These are phyloP conservation scores for Drosophila pandora DNA, from an alignment of 1,140 invertebrate genomes.

Conservation along the genomic window DNA sequence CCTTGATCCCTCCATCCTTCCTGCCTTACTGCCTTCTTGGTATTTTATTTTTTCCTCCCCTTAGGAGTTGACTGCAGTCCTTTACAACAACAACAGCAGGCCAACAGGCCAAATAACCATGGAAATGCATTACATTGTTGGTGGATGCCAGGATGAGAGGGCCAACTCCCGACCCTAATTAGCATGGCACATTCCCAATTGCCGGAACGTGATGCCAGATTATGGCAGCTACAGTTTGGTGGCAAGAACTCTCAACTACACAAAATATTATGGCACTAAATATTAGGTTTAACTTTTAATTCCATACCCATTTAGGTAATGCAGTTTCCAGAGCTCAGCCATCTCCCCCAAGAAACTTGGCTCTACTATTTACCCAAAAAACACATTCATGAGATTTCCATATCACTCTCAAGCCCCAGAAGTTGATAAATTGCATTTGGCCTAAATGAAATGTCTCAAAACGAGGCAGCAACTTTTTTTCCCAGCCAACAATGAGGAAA, in stretches of 20 bases:
- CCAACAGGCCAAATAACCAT: slow-evolving; percentile 45
- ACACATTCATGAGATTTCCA: slow-evolving; percentile 40
- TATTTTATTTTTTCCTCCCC: slow-evolving; percentile 17
- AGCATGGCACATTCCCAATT: slow-evolving; percentile 76
- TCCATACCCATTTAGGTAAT: slow-evolving; percentile 9
- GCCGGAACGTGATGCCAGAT: slow-evolving; percentile 68
- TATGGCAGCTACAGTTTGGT: slow-evolving; percentile 39
- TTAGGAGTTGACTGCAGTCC: slow-evolving; percentile 42
- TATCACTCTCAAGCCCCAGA: slow-evolving; percentile 11
- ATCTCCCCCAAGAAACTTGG: slow-evolving; percentile 13
- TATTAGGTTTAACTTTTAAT: too few relatives aligned
- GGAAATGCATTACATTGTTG: slow-evolving; percentile 67
- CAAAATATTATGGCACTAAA: slow-evolving; percentile 3
- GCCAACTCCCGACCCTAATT: slow-evolving; percentile 55
- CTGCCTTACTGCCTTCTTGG: not conserved
- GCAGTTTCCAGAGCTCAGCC: not conserved
- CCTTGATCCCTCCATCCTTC: slow-evolving; percentile 2
- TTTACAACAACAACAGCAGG: slow-evolving; percentile 15
- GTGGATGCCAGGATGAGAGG: slow-evolving; percentile 2
- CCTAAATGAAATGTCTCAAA: slow-evolving; percentile 61
- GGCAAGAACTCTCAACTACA: slow-evolving; percentile 5
- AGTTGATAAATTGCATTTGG: slow-evolving; percentile 68
- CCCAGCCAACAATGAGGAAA: slow-evolving; percentile 15
- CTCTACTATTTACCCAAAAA: slow-evolving; percentile 31
- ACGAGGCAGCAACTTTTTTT: slow-evolving; percentile 17